Evolutionary conservation across 2,113 vertebrate species (phyloP).

Genomic region (Notiomystis cincta): DNA sequence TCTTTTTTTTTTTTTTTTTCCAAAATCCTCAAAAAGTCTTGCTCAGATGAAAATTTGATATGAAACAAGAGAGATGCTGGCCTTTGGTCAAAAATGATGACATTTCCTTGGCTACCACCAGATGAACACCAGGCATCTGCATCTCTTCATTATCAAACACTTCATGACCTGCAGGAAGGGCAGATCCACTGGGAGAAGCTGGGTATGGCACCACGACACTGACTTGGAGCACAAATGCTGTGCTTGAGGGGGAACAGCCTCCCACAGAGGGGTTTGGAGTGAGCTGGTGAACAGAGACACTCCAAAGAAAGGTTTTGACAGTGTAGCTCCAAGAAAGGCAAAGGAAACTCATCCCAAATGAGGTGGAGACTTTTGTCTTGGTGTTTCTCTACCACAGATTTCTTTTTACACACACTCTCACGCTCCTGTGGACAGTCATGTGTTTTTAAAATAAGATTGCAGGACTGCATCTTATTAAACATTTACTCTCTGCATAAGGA

Average conservation of each 20-base stretch:
- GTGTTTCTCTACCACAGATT: background rate
- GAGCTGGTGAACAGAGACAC: background rate
- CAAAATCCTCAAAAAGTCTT: background rate
- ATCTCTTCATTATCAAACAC: background rate
- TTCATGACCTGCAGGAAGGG: background rate
- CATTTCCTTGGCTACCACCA: background rate
- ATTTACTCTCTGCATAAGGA: background rate
- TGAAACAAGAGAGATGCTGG: background rate
- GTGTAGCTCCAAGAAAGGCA: background rate
- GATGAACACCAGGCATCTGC: background rate
- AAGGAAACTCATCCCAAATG: background rate
- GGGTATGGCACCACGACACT: background rate
- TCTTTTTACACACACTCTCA: background rate
- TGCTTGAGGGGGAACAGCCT: background rate
- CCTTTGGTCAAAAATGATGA: background rate
- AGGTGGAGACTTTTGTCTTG: background rate
- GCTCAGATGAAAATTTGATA: background rate
- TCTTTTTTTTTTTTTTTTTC: background rate
- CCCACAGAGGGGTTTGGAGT: background rate
- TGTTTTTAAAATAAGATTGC: background rate
- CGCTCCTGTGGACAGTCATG: background rate
- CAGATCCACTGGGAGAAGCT: background rate
- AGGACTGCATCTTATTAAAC: background rate
- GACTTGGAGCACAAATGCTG: background rate
- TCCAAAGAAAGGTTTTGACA: background rate